Evolutionary conservation across 2,797 vertebrate genomes (phyloP), one percentile per base, ranked within the genome.

Genomic region (Adrianichthys oophorus): DNA sequence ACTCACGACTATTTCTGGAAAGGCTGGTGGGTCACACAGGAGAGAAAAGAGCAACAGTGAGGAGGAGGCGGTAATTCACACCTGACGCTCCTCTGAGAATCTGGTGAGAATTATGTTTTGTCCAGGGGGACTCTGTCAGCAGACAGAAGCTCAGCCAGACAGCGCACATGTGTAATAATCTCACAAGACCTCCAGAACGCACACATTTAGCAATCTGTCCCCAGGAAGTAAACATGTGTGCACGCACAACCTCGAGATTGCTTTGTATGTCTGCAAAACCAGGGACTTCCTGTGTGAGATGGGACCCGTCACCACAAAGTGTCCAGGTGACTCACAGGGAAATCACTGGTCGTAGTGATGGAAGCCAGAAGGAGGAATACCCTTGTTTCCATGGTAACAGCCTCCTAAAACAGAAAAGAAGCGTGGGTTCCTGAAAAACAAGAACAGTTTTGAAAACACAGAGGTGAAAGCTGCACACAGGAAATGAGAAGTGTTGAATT

Each of bases 41-140:
- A 32, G 42, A 48, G 23, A 45, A 15, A 15, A 37, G 44, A 15
- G 41, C 4, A 43, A 48, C 50, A 55, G 49, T 7, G 4, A 46
- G 60, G 43, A 60, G 51, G 62, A 78, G 79, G 82, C 56, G 32
- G 68, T 76, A 85, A 90, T 88, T 91, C 88, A 86, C 83, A 84
- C 84, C 82, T 80, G 57, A 57, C 24, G 37, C 64, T 42, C 72
- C 70, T 62, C 55, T 7, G 68, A 70, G 68, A 65, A 52, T 64
- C 46, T 47, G 79, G 86, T 87, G 88, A 87, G 85, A 90, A 90
- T 86, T 80, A 68, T 82, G 71, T 85, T 84, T 69, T 60, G 61
- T 65, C 76, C 18, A 29, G 52, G 40, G 66, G 23, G 26, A 37
- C 14, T 44, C 43, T 23, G 48, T 68, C 52, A 47, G 51, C 16